phyloP scores from a whole-genome alignment of 2,797 vertebrate species.

The Yasuhikotakia modesta region DNA sequence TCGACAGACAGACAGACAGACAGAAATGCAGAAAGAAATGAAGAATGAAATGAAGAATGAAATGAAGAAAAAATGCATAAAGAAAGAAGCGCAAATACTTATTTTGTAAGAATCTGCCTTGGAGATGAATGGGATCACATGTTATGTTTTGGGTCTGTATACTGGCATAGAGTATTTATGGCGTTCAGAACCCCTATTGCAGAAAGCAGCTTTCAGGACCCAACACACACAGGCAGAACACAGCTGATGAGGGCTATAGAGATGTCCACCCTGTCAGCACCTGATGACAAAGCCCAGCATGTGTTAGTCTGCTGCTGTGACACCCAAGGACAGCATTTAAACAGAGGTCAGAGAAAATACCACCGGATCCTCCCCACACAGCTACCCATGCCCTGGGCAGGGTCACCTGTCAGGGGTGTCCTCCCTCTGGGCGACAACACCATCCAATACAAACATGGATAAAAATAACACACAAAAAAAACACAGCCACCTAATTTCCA shows the following conservation, averaged over 20 bases:
- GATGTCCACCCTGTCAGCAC: constrained; percentile 11
- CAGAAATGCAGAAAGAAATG: not conserved
- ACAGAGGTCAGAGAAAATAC: constrained; percentile 38
- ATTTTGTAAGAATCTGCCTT: no score
- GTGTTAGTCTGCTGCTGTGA: not conserved
- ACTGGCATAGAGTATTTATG: not conserved
- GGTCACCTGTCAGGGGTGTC: constrained; percentile 34
- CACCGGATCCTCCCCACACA: not conserved
- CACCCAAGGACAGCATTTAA: constrained; percentile 35
- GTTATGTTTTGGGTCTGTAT: no score
- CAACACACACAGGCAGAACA: not conserved
- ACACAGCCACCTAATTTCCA: not conserved
- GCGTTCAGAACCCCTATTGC: not conserved
- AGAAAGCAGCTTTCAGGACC: not conserved
- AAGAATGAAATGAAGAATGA: no score
- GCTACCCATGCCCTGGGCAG: constrained; percentile 26
- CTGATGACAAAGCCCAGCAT: not conserved
- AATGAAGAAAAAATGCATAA: no score
- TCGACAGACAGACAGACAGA: not conserved
- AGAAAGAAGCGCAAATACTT: no score
- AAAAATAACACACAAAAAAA: not conserved
- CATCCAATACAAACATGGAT: constrained; percentile 11
- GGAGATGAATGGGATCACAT: no score
- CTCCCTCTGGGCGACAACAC: constrained; percentile 35
- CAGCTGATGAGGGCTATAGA: not conserved